Base-by-base conservation (phyloP, 2,888 invertebrate genomes). In the Corythucha ciliata region DNA sequence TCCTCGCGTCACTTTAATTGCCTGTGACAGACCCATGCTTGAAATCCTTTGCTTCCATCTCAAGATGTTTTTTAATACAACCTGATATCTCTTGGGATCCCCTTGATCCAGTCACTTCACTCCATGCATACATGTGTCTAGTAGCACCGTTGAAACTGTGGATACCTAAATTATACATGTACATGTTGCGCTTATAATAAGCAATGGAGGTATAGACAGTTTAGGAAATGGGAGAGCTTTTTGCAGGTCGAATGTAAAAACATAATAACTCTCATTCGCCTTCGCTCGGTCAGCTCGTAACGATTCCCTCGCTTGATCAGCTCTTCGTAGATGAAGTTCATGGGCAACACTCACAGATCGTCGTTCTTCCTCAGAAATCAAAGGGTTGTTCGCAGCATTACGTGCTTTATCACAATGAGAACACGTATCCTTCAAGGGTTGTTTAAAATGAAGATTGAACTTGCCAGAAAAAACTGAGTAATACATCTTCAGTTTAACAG, bases 111-210 rank as follows among this genome's bases (percentile, higher is more conserved):
- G 39, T 44, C 12, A 61, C 61, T 60, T 65, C 64, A 54, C 63
- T 58, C 63, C 63, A 64, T 37, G 55, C 57, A 52, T 63, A 62
- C 61, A 63, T 64, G 34, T 61, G 55, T 48, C 57, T 60, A 54
- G 57, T 57, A 52, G 61, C 48, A 37, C 59, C 52, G 53, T 61
- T 58, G 57, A 63, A 60, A 58, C 57, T 58, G 54, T 62, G 63
- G 40, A 63, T 45, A 45, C 62, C 62, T 48, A 59, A 60, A 44
- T 63, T 64, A 48, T 56, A 59, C 18, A 61, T 56, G 34, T 62
- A 62, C 59, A 59, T 60, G 50, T 63, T 63, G 41, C 60, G 48
- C 55, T 63, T 63, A 48, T 63, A 62, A 58, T 63, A 62, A 3
- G 63, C 62, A 5, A 42, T 3, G 2, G 42, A 42, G 3, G 46